phyloP scores from a whole-genome alignment of 2,888 invertebrate species.

The Nephrotoma guestfalica region DNA sequence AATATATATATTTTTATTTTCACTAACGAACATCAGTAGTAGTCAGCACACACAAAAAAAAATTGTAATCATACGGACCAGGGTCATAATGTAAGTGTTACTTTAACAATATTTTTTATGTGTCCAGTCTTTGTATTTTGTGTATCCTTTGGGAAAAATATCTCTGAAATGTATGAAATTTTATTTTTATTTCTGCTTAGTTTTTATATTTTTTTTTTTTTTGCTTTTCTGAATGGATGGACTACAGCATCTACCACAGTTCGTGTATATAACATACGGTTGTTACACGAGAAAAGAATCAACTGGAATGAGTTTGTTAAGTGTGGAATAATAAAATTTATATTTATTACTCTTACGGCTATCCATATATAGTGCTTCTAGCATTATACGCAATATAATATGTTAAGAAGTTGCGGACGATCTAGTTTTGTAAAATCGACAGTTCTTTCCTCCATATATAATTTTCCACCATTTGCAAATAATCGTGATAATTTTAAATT shows the following conservation, averaged over 20 bases:
- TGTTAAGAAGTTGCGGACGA: neutral
- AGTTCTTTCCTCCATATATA: neutral
- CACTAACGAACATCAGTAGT: neutral
- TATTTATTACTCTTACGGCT: neutral
- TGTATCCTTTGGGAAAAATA: constrained; percentile 3
- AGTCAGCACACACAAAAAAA: neutral
- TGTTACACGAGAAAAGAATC: neutral
- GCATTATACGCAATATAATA: neutral
- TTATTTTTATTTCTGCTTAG: neutral
- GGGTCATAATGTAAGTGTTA: constrained; percentile 4
- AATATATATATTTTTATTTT: neutral
- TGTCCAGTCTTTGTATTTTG: constrained; percentile 1
- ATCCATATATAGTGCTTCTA: neutral
- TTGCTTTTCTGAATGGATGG: neutral
- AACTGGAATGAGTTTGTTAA: neutral
- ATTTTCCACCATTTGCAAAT: neutral
- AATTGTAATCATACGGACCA: neutral
- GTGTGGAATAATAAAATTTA: neutral
- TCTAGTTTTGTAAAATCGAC: neutral
- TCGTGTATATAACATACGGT: neutral
- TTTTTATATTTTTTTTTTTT: neutral
- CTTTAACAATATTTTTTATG: constrained; percentile 3
- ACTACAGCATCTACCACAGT: neutral
- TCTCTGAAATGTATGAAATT: neutral
- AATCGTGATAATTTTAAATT: neutral